Base-by-base conservation (phyloP, 2,888 invertebrate species). In the Melipona beecheii region DNA sequence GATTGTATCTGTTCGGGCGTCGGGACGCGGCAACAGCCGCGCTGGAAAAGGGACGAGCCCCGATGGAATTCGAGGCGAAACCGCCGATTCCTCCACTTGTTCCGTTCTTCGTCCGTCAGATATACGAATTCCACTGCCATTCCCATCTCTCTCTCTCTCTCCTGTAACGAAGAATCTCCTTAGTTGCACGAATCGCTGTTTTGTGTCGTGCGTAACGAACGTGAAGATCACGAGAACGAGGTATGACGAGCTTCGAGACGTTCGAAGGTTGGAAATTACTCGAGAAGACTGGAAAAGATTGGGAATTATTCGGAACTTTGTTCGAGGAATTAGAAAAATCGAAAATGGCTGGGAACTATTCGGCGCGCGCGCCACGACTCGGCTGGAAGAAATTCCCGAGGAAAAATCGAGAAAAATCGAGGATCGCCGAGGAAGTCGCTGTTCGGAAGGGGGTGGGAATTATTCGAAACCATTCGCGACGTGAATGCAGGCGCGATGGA, bases 1-100 rank as follows among this genome's bases (percentile, higher is more conserved):
- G 90, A 90, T 90, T 89, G 81, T 89, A 90, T 90, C 90, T 43
- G 43, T 43, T 86, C 31, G 66, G 58, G 72, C 77, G 87, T 86
- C 84, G 73, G 69, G 85, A 85, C 82, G 84, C 74, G 69, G 79
- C 60, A 31, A 56, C 66, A 78, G 52, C 73, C 49, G 31, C 70
- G 69, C 62, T 58, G 80, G 85, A 89, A 79, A 87, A 87, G 83
- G 82, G 86, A 86, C 82, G 84, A 85, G 75, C 58, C 79, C 54
- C 75, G 69, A 17, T 72, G 87, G 86, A 88, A 88, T 88, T 86
- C 84, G 64, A 65, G 77, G 87, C 81, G 78, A 87, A 87, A 73
- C 75, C 86, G 58, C 75, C 85, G 83, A 79, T 85, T 56, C 75
- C 77, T 31, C 77, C 24, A 17, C 24, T 58, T 56, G 52, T 31